These are phyloP conservation scores for Centropristis striata DNA, from an alignment of 2,113 vertebrate species.

Conservation along the genomic window DNA sequence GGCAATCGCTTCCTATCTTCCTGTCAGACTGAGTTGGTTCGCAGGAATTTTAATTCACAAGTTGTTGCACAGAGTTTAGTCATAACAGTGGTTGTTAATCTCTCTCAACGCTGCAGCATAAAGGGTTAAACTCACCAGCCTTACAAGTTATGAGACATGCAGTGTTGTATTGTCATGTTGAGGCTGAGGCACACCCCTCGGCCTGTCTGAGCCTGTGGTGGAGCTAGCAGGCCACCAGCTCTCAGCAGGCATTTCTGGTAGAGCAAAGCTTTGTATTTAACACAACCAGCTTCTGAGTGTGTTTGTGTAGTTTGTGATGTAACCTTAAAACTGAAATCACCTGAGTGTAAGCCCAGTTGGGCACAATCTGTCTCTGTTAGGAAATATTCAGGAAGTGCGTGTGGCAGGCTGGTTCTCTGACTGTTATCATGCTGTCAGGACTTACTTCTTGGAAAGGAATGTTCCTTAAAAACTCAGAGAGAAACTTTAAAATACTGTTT, in stretches of 20 bases:
- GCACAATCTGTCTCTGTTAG: conserved; percentile 6
- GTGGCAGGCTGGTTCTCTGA: conserved; percentile 8
- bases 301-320: not conserved
- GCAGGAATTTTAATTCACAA: too few species aligned
- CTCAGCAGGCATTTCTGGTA: conserved; percentile 10
- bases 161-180: conserved; percentile 34
- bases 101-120: not conserved
- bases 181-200: conserved; percentile 66
- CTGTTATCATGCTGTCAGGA: conserved; percentile 3
- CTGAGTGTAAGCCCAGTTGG: conserved; percentile 10
- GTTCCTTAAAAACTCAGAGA: not conserved
- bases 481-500: not conserved
- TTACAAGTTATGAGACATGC: not conserved
- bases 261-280: conserved; percentile 1
- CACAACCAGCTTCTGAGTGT: not conserved
- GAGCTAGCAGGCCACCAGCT: conserved; percentile 36
- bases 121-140: conserved; percentile 9
- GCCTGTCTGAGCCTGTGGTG: conserved; percentile 78
- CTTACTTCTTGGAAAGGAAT: conserved; percentile 39
- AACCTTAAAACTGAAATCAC: conserved; percentile 29
- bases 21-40: too few species aligned
- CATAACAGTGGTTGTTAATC: not conserved
- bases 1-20: too few species aligned
- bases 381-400: conserved; percentile 44
- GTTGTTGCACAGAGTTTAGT: not conserved